Conservation (phyloP, 1,140 invertebrate species). For the Mylabris phalerata region DNA sequence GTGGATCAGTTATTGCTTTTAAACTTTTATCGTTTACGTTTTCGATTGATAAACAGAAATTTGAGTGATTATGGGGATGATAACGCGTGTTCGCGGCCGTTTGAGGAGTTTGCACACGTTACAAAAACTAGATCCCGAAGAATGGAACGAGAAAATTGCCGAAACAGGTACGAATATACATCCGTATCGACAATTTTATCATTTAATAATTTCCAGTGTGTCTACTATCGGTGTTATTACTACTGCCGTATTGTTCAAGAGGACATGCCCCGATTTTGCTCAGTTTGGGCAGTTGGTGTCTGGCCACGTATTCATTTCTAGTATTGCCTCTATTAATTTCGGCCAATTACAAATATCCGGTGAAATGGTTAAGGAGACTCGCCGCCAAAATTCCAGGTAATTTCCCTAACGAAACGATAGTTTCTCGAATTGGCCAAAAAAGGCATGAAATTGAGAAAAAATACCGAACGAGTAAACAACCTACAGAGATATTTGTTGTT, state of each 20-base stretch:
- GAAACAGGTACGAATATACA: conserved; percentile 48
- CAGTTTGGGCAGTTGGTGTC: conserved; percentile 50
- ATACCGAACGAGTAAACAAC: background rate
- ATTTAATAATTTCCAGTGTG: conserved; percentile 46
- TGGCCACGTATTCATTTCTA: conserved; percentile 54
- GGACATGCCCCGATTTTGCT: conserved; percentile 51
- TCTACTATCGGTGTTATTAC: conserved; percentile 53
- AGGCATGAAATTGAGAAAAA: no score
- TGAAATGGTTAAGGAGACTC: conserved; percentile 42
- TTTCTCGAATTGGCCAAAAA: no score
- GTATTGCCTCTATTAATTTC: conserved; percentile 56
- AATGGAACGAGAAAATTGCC: conserved; percentile 57
- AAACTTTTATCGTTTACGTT: background rate
- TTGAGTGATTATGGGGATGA: conserved; percentile 53
- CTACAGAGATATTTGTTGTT: no score
- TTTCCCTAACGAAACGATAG: background rate
- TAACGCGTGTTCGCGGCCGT: conserved; percentile 55
- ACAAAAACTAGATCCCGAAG: conserved; percentile 50
- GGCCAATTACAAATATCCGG: conserved; percentile 58
- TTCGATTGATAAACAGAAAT: background rate
- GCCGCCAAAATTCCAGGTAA: conserved; percentile 33
- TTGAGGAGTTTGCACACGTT: conserved; percentile 54
- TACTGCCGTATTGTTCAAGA: conserved; percentile 54
- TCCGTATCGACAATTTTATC: background rate
- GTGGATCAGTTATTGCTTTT: no score